Evolutionary conservation across 2,797 vertebrate genomes (phyloP), one percentile per base, ranked within the genome.

Genomic region (Gymnodraco acuticeps): DNA sequence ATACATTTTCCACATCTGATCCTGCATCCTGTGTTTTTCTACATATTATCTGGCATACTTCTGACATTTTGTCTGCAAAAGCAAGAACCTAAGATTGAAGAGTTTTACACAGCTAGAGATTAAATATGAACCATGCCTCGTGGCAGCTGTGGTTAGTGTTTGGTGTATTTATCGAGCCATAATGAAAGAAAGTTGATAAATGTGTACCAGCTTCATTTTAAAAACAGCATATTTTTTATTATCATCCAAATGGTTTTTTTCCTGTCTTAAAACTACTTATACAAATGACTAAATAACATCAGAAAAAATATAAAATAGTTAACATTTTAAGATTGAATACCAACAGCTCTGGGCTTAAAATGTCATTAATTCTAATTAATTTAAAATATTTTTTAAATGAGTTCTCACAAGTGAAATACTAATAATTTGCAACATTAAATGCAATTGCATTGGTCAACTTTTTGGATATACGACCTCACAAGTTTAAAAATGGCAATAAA

Each of bases 1-100:
- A 81, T 79, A 79, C 75, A 83, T 4, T 0, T 27, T 68, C 23
- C 23, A 23, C 23, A 23, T 31, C 4, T 42, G 13, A 74, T 14
- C 5, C 10, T 19, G 5, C 23, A 70, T 43, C 15, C 17, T 0
- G 31, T 31, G 38, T 61, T 46, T 11, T n/a, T 64, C 20, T 65
- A 23, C 31, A 53, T 53, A 8, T 53, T 31, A 46, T 46, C 12
- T 3, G 6, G 17, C 19, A 27, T 23, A 23, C 23, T 43, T 43
- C 14, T 45, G n/a, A 45, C 20, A 9, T 23, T 15, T 19, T 8
- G 5, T 51, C 16, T 38, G n/a, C 17, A 38, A 62, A 27, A 46
- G 27, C 3, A 31, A 55, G 10, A 60, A 17, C 10, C 13, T 20
- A 23, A 23, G 2, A 23, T 23, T 5, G 4, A n/a, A 45, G 1